Conservation (phyloP, 1,140 invertebrate genomes). For the Meloidogyne floridensis region DNA sequence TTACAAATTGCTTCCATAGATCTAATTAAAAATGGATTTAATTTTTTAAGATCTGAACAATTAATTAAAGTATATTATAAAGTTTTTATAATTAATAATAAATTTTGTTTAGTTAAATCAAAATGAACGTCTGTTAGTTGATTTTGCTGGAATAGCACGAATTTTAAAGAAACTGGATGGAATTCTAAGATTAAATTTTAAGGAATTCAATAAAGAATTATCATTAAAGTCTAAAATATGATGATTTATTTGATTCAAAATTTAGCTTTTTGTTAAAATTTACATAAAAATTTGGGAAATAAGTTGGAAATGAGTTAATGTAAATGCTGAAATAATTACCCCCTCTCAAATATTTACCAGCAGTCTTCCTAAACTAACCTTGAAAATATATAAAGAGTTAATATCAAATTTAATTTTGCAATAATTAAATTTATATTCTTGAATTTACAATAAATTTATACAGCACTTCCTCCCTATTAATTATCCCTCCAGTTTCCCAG, state of each 20-base stretch:
- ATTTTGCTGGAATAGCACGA: constrained; percentile 2
- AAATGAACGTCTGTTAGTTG: background rate
- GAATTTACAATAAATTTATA: too few species aligned
- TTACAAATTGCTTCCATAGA: constrained; percentile 24
- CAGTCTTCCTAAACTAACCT: too few species aligned
- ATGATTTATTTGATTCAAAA: background rate
- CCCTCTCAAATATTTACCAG: too few species aligned
- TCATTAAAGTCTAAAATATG: background rate
- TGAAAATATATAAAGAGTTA: too few species aligned
- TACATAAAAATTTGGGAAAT: too few species aligned
- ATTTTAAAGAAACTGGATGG: background rate
- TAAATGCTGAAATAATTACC: too few species aligned
- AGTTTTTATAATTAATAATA: background rate
- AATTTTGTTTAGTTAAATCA: background rate
- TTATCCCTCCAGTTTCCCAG: too few species aligned
- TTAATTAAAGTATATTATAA: background rate
- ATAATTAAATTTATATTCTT: too few species aligned
- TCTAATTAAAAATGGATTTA: constrained; percentile 20
- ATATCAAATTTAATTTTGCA: too few species aligned
- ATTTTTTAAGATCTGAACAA: background rate
- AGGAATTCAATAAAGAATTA: background rate
- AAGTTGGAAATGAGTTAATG: too few species aligned
- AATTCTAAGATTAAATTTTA: background rate
- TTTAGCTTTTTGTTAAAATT: background rate
- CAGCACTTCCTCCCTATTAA: too few species aligned